Conservation (phyloP, 2,888 invertebrate species). For the Odiellus spinosus region DNA sequence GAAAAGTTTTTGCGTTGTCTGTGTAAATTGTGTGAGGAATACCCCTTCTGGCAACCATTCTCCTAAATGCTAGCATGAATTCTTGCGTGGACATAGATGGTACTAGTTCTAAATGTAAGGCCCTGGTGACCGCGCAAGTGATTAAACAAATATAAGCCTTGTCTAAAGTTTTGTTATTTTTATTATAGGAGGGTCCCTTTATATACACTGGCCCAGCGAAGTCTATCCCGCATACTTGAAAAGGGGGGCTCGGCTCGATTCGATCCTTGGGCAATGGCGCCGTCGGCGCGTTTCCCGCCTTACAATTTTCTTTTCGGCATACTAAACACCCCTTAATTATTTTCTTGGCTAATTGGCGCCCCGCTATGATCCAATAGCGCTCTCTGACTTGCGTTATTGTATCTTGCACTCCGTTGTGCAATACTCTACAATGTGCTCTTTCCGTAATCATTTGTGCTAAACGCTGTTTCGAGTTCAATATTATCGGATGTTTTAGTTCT, state of each 20-base stretch:
- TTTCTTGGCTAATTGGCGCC: neutral
- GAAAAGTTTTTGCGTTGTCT: no score
- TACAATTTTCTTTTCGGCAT: neutral
- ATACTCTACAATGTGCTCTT: neutral
- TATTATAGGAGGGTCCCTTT: neutral
- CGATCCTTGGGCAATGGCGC: neutral
- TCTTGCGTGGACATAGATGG: no score
- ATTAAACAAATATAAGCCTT: neutral
- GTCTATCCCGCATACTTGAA: neutral
- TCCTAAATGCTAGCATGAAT: no score
- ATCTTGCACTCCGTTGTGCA: conserved; percentile 1
- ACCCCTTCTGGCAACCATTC: no score
- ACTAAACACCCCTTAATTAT: neutral
- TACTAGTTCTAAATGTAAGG: no score
- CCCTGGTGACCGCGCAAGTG: neutral
- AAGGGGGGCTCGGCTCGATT: neutral
- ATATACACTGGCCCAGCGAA: conserved; percentile 1
- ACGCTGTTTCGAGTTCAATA: conserved; percentile 1
- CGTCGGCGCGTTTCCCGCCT: neutral
- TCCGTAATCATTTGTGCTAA: neutral
- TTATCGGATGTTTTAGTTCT: neutral
- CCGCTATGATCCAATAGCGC: neutral
- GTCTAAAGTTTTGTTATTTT: neutral
- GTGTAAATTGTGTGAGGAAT: no score
- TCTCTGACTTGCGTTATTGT: neutral